These are phyloP conservation scores for Parthenolecanium corni DNA, from an alignment of 2,888 invertebrate species.

Conservation along the genomic window DNA sequence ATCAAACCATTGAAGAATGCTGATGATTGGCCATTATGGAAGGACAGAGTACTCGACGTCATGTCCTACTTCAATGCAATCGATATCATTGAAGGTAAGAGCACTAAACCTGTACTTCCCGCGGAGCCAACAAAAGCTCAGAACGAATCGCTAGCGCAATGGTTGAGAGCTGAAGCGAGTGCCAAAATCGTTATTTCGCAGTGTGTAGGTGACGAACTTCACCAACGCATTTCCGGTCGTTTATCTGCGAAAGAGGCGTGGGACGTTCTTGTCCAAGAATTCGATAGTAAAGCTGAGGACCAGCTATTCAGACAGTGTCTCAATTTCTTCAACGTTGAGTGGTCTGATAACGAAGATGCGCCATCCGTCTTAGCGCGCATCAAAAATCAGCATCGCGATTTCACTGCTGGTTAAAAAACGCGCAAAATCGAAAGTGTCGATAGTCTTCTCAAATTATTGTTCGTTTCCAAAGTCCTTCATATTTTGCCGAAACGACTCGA, in stretches of 20 bases:
- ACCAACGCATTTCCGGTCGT: slow-evolving; percentile 1
- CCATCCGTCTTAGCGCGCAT: slow-evolving; percentile 17
- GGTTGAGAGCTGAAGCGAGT: slow-evolving; percentile 18
- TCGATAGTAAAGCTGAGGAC: slow-evolving; percentile 29
- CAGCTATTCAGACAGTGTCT: slow-evolving; percentile 28
- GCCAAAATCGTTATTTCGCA: slow-evolving; percentile 30
- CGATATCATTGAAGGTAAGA: slow-evolving; percentile 22
- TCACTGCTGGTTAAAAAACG: slow-evolving; percentile 10
- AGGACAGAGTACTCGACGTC: slow-evolving; percentile 18
- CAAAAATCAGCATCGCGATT: slow-evolving; percentile 24
- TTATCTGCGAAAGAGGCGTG: slow-evolving; percentile 18
- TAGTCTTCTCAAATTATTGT: slow-evolving; percentile 2
- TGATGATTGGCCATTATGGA: slow-evolving; percentile 23
- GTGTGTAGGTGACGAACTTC: slow-evolving; percentile 25
- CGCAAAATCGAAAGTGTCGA: not conserved
- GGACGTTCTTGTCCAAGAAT: slow-evolving; percentile 24
- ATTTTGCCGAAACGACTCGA: slow-evolving; percentile 14
- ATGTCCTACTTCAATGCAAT: slow-evolving; percentile 6
- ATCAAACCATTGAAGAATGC: slow-evolving; percentile 23
- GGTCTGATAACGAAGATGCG: slow-evolving; percentile 27
- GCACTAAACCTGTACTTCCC: not conserved
- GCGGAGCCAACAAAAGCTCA: slow-evolving; percentile 10
- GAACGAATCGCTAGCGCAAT: slow-evolving; percentile 1
- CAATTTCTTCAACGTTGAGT: slow-evolving; percentile 19
- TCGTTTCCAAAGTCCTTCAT: slow-evolving; percentile 27